Conservation (phyloP, 1,140 invertebrate genomes). For the Papilio glaucus region DNA sequence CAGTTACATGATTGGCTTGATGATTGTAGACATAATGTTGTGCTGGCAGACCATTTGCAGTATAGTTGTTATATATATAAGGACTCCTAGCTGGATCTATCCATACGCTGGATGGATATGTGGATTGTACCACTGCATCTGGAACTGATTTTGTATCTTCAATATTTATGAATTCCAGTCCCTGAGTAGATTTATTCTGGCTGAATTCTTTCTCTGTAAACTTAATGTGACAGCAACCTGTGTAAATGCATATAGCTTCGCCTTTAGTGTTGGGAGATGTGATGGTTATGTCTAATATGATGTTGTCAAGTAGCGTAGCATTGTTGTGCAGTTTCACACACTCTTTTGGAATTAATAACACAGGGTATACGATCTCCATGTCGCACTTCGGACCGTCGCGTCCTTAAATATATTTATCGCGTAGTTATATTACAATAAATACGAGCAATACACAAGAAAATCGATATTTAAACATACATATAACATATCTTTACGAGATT, state of each 20-base stretch:
- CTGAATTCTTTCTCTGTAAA: conserved; percentile 63
- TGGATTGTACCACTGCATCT: conserved; percentile 48
- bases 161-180: conserved; percentile 5
- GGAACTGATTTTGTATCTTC: conserved; percentile 10
- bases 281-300: conserved; percentile 68
- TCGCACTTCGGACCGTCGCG: conserved; percentile 22
- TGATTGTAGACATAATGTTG: conserved; percentile 50
- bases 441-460: not conserved
- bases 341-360: conserved; percentile 65
- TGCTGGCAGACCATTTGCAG: conserved; percentile 49
- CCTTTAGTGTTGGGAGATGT: conserved; percentile 63
- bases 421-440: not conserved
- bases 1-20: conserved; percentile 54
- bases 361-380: conserved; percentile 53
- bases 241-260: conserved; percentile 62
- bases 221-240: conserved; percentile 69
- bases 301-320: conserved; percentile 59
- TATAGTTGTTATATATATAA: conserved; percentile 65
- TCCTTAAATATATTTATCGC: not conserved
- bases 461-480: not conserved
- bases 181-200: conserved; percentile 11
- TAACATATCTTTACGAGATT: not conserved
- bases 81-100: conserved; percentile 70
- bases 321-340: conserved; percentile 63
- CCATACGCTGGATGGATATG: conserved; percentile 63